Base-by-base conservation (phyloP, 92 coral and sea anemone genomes). In the Epizoanthus ramosus region DNA sequence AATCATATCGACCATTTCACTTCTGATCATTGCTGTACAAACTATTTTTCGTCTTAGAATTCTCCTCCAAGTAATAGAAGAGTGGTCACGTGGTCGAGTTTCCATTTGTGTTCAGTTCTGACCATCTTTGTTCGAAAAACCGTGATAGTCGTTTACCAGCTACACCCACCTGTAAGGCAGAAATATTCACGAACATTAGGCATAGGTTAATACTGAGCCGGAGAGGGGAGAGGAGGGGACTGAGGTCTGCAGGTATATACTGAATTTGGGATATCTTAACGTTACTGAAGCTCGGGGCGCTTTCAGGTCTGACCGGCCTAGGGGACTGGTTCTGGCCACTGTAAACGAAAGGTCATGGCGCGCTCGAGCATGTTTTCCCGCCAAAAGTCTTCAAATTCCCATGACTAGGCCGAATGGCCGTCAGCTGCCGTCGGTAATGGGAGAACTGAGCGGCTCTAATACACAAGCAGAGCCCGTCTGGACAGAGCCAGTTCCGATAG, bases 141-240 rank as follows among this genome's bases (percentile, higher is more conserved):
- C 84, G 80, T 41, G 92, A 86, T 74, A 96, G 86, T 81, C 98
- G 94, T 87, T 96, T 96, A 15, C 99, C 99, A 14, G 99, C 99
- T 79, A 92, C 98, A 0, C 99, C 99, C 72, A 96, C 99, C 99
- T 96, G 81, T 13, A 74, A 28, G 63, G 74, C 22, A 68, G 19
- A 24, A 17, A 71, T 12, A n/a, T 53, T 6, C 3, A 12, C 7
- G 41, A 18, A 23, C 61, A 68, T 69, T 15, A 50, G 43, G 14
- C 6, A 7, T 21, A 43, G 54, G 61, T 15, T 13, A n/a, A 10
- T 5, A 25, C 56, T 63, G 35, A 12, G 15, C 35, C 6, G 12
- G 35, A 15, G 2, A 8, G 14, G 17, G 35, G 68, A 31, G 16
- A 17, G 68, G 4, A 5, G 28, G 31, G 37, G 37, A 23, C 66